A percentile compares a stretch with the other conserved stretches of the same genome.
Evolutionary conservation across 2,113 vertebrate species (phyloP).

Genomic region (Ellobius talpinus): DNA sequence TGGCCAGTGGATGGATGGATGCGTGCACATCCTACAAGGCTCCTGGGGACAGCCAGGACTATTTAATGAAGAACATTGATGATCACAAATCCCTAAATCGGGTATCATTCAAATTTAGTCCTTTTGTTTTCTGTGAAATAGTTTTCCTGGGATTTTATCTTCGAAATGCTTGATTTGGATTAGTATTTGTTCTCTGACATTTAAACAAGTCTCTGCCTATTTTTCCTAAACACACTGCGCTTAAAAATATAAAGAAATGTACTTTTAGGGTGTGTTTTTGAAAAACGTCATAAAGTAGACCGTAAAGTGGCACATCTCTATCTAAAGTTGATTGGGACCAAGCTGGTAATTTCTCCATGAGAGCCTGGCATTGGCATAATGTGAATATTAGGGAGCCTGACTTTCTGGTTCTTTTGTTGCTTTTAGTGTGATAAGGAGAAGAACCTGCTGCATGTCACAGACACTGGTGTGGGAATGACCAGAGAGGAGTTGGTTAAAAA

Average conservation of each 20-base stretch:
- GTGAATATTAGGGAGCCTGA: background rate
- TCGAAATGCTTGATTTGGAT: background rate
- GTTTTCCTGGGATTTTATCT: background rate
- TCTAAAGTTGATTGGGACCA: background rate
- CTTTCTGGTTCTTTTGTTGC: background rate
- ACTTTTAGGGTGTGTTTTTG: background rate
- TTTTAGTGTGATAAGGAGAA: conserved; percentile 97
- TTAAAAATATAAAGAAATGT: conserved; percentile 35
- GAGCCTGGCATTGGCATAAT: background rate
- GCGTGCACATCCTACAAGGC: background rate
- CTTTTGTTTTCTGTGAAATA: conserved; percentile 30
- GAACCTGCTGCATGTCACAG: conserved; percentile 98
- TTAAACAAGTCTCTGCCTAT: background rate
- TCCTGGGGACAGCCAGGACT: background rate
- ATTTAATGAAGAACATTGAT: background rate
- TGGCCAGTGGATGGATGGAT: background rate
- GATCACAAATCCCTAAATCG: background rate
- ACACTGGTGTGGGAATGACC: conserved; percentile 99
- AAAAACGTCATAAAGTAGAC: background rate
- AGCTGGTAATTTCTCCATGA: background rate
- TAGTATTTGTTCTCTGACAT: background rate
- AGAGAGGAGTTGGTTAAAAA: conserved; percentile 97
- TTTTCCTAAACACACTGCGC: background rate
- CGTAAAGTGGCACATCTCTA: background rate
- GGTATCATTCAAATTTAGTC: background rate